Evolutionary conservation across 2,113 vertebrate genomes (phyloP), one percentile per base, ranked within the genome.

Genomic region (Prietella phreatophila): DNA sequence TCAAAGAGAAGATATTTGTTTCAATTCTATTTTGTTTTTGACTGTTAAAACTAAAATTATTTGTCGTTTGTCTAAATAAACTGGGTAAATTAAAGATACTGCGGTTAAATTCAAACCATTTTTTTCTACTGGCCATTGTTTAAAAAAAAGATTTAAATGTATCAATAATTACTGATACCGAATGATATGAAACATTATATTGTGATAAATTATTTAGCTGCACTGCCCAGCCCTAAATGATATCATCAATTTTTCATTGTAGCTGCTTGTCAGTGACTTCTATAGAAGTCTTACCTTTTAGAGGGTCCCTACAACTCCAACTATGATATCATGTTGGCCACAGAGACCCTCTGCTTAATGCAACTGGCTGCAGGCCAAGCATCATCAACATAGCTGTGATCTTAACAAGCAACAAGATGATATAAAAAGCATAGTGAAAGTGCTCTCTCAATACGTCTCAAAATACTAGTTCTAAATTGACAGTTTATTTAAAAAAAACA

Each of bases 281-380:
- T 80, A 80, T 47, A 83, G 55, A 87, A 82, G 42, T 61, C 56
- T 60, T 60, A 39, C 36, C 69, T 33, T 80, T 67, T 85, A 60
- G 42, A 14, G 50, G 53, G 42, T 90, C 69, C 78, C n/a, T 15
- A 78, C 60, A 85, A 33, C 39, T 79, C 47, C 58, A 85, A 36
- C 67, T 82, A 88, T 90, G 84, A 90, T 81, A 90, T 85, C 83
- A 88, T 85, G 58, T 61, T 85, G 83, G 89, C 84, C 56, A 86
- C 50, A 58, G 65, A 83, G 82, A 76, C 67, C 27, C 67, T 82
- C 80, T 14, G 20, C 86, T 87, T 36, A 71, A 76, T 85, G 71
- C 61, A 60, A 50, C 86, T 90, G 86, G 84, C 83, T 76, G 53
- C 50, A 53, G 33, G 65, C 63, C 87, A 58, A 90, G 81, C 20